Conservation (phyloP, 2,888 invertebrate genomes). For the Sepioteuthis lessoniana region DNA sequence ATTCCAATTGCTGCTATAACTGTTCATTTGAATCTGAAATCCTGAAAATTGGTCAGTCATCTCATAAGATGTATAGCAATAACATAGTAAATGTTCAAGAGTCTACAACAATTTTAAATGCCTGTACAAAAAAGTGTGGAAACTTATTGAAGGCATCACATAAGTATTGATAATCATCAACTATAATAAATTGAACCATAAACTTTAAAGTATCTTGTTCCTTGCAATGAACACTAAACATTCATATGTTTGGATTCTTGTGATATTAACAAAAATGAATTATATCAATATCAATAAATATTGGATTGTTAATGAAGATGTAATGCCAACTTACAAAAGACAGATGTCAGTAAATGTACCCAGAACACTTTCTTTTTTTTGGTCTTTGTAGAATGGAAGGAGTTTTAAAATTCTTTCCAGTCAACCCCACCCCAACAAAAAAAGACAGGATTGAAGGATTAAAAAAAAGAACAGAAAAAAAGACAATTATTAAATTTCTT, state of each 20-base stretch:
- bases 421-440: not conserved
- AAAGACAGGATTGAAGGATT: not conserved
- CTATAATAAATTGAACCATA: not conserved
- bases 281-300: not conserved
- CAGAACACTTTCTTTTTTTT: not conserved
- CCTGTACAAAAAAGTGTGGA: too few relatives aligned
- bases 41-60: too few relatives aligned
- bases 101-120: too few relatives aligned
- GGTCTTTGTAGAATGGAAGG: not conserved
- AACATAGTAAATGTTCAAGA: too few relatives aligned
- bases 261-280: not conserved
- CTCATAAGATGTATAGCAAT: too few relatives aligned
- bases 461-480: too few relatives aligned
- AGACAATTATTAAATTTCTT: not conserved
- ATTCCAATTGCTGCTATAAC: too few relatives aligned
- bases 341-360: constrained; percentile 21
- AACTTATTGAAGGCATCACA: too few relatives aligned
- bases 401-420: not conserved
- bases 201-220: not conserved
- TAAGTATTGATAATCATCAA: too few relatives aligned
- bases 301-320: not conserved
- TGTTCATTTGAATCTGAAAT: too few relatives aligned
- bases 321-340: not conserved
- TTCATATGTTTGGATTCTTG: not conserved
- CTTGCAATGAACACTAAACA: not conserved